Conservation (phyloP, 35 echinoderm and acorn worm genomes). For the Hemicentrotus pulcherrimus region DNA sequence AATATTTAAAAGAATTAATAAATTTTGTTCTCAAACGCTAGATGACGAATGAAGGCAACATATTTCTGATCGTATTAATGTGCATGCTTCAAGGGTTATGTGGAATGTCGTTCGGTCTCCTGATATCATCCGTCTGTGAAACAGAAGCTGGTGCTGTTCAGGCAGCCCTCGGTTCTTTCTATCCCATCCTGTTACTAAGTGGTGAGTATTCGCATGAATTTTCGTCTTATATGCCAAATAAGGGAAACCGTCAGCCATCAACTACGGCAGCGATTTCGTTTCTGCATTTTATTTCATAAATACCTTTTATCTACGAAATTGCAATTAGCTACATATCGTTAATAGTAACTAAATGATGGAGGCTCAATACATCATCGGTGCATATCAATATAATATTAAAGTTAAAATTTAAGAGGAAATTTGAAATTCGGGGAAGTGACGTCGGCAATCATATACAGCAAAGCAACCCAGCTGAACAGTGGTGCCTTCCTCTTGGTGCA, state of each 20-base stretch:
- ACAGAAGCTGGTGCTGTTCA: constrained; percentile 83
- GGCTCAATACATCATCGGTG: too few species aligned
- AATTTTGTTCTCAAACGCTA: too few species aligned
- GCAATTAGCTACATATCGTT: too few species aligned
- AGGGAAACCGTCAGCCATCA: background rate
- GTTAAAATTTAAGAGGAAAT: too few species aligned
- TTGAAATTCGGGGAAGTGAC: too few species aligned
- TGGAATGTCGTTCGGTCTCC: constrained; percentile 88
- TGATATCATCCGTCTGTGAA: constrained; percentile 84
- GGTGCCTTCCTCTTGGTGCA: background rate
- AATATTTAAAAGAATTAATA: too few species aligned
- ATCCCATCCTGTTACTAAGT: constrained; percentile 88
- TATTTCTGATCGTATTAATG: constrained; percentile 69
- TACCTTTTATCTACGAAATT: too few species aligned
- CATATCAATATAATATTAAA: too few species aligned
- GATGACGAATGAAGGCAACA: constrained; percentile 72
- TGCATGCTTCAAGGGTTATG: constrained; percentile 82
- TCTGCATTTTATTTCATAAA: background rate
- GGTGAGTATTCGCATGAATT: constrained; percentile 55
- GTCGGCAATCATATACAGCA: too few species aligned
- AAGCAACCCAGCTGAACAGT: too few species aligned
- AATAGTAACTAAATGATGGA: too few species aligned
- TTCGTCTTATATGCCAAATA: too few species aligned
- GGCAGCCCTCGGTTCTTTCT: constrained; percentile 88
- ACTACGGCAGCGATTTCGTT: background rate